Evolutionary conservation across 2,113 vertebrate genomes (phyloP), one percentile per base, ranked within the genome.

Genomic region (Arothron firmamentum): DNA sequence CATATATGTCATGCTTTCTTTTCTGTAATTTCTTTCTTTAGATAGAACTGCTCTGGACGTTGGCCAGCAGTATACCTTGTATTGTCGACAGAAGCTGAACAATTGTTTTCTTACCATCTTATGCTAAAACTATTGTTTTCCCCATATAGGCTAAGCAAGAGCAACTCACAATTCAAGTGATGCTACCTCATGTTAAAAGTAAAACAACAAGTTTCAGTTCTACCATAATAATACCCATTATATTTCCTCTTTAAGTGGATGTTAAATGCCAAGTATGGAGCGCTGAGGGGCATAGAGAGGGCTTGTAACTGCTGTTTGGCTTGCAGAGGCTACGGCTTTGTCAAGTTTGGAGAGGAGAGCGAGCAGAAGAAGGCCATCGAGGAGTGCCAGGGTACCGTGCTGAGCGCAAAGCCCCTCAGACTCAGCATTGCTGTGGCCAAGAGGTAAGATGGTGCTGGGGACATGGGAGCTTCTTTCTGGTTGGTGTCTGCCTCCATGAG

Each of bases 331-430:
- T 95, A 94, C 70, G 94, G 94, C 55, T 96, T 93, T 58, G 93
- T 96, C 77, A 94, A 94, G 90, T 96, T 96, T 74, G 90, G 88
- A 52, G 94, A 95, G 51, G 94, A 96, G 88, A 89, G 80, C n/a
- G 94, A 95, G 85, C 94, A 95, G 90, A 95, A 94, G 91, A 93
- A 92, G 85, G 93, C 94, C 10, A 91, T 96, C 52, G 94, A 94
- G 85, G 94, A 96, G 86, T 95, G 93, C 80, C 94, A 96, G 91
- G 93, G 93, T 52, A 92, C 92, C 21, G 82, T 92, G 75, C 90
- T 96, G 43, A 94, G 93, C 23, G 93, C 92, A 23, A 96, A 95
- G 83, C 83, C 93, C 49, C 92, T 96, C 82, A 87, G 94, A 49
- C 93, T 96, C 71, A 95, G 93, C 59, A 91, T 95, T 34, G 94